A percentile compares a stretch with the other conserved stretches of the same genome.
Conservation (phyloP, 2,113 vertebrate genomes). For the Pungitius pungitius region DNA sequence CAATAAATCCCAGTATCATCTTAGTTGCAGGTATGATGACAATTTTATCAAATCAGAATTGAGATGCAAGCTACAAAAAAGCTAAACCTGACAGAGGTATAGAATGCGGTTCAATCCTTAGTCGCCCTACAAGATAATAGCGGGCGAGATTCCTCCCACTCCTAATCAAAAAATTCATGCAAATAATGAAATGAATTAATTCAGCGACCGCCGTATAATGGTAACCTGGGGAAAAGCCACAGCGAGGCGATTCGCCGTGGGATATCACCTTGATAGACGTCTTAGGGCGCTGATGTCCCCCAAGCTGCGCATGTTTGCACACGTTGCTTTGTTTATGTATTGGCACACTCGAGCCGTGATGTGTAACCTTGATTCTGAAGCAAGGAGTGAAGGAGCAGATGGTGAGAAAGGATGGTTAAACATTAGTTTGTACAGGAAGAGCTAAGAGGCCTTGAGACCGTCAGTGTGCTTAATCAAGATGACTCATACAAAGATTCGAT, state of each 20-base stretch:
- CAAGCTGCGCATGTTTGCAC: constrained; percentile 34
- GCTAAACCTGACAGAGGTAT: background rate
- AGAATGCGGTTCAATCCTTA: background rate
- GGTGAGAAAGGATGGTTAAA: constrained; percentile 50
- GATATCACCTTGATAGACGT: constrained; percentile 67
- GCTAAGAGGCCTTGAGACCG: constrained; percentile 4
- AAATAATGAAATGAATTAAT: constrained; percentile 63
- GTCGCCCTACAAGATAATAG: constrained; percentile 12
- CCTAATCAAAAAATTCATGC: constrained; percentile 51
- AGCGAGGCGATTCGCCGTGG: constrained; percentile 37
- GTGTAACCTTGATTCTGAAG: constrained; percentile 66
- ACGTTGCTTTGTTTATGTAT: constrained; percentile 48
- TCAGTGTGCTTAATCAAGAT: constrained; percentile 23
- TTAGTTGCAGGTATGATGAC: background rate
- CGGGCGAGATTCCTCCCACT: background rate
- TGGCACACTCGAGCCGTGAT: constrained; percentile 48
- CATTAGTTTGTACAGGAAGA: constrained; percentile 20
- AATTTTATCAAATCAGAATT: background rate
- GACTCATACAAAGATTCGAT: background rate
- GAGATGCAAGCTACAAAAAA: background rate
- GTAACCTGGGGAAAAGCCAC: constrained; percentile 52
- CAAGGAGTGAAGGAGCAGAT: constrained; percentile 58
- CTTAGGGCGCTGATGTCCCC: constrained; percentile 39
- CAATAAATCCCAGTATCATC: constrained; percentile 12
- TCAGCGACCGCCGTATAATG: constrained; percentile 30